Conservation (phyloP, 2,797 vertebrate genomes). For the Chiloscyllium punctatum region DNA sequence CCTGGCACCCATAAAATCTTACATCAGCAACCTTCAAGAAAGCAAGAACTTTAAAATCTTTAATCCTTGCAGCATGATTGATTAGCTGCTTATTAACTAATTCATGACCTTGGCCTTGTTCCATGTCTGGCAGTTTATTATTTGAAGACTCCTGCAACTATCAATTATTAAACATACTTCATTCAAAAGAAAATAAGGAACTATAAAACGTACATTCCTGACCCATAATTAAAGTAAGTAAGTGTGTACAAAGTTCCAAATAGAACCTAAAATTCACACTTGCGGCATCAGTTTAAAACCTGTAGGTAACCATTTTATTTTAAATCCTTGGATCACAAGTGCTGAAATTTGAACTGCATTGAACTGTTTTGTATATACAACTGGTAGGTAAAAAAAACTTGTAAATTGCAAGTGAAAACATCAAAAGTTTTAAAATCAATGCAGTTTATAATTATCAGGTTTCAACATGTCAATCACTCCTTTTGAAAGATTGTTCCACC, state of each 20-base stretch:
- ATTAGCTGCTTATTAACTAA: constrained; percentile 1
- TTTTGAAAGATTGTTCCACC: too few relatives aligned
- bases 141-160: not conserved
- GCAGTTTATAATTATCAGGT: not conserved
- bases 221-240: too few relatives aligned
- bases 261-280: not conserved
- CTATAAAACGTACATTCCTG: too few relatives aligned
- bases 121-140: not conserved
- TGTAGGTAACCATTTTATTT: not conserved
- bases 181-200: not conserved
- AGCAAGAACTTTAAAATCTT: not conserved
- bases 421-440: not conserved
- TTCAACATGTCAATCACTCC: too few relatives aligned
- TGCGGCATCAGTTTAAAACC: not conserved
- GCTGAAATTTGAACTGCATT: not conserved
- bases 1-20: not conserved
- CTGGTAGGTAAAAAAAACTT: not conserved
- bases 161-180: not conserved
- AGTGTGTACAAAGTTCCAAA: not conserved
- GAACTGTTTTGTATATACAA: not conserved
- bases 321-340: not conserved
- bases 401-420: not conserved
- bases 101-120: not conserved
- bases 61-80: not conserved
- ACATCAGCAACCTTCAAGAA: not conserved